Base-by-base conservation (phyloP, 2,888 invertebrate genomes). In the Latheticus oryzae region DNA sequence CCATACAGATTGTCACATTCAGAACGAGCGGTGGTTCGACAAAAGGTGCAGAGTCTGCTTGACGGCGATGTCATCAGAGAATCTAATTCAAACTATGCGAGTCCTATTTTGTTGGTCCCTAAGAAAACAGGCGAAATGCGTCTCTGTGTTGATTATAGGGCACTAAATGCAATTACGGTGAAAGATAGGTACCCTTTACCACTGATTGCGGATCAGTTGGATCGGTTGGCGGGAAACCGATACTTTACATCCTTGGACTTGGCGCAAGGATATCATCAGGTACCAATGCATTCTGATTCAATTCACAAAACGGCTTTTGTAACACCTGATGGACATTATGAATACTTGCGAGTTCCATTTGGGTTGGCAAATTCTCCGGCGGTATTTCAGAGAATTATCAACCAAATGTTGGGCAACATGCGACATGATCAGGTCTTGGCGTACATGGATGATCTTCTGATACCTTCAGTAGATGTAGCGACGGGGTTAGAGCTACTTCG, bases 351-450 rank as follows among this genome's bases (percentile, higher is more conserved):
- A 0, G 62, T 69, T 61, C 63, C 65, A 3, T 74, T 70, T 26
- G 71, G 69, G 3, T 56, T 71, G 1, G 30, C 59, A 2, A 70
- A 70, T 28, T 71, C 72, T 0, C 69, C 71, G 3, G 63, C 65
- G 19, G 68, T 68, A 3, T 76, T 73, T 53, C 70, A 71, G 38
- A 53, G 68, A 5, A 51, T 69, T 16, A 66, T 73, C 0, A 58
- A 58, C 13, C 5, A 24, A 1, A 9, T 58, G n/a, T 23, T 54
- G 9, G 26, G 15, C 7, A 17, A 33, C 9, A 21, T 19, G 8
- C 5, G 40, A 38, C 11, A 15, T 32, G 40, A 40, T 3, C n/a
- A 33, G n/a, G 15, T 33, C 2, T 21, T 60, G 37, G 57, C 57
- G 42, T 58, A 58, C 35, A 53, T 62, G 58, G 60, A 62, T 38